These are phyloP conservation scores for Gastrophysa polygoni DNA, from an alignment of 2,888 invertebrate species.

Conservation along the genomic window DNA sequence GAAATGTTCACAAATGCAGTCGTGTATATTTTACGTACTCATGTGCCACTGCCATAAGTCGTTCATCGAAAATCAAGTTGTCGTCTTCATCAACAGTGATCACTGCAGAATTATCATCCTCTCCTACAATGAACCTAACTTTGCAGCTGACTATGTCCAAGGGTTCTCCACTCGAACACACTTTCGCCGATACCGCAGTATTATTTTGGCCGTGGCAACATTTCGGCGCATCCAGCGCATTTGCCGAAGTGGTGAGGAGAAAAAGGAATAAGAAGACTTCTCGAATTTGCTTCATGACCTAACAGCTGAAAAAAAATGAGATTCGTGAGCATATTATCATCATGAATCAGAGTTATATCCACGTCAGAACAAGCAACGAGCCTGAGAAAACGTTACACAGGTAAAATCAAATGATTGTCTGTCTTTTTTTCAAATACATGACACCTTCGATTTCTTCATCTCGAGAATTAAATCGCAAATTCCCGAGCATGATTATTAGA, in stretches of 20 bases:
- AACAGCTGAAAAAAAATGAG: background rate
- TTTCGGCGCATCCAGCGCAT: background rate
- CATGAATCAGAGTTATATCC: no score
- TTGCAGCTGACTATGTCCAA: background rate
- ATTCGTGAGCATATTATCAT: no score
- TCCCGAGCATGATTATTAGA: no score
- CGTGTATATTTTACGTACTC: background rate
- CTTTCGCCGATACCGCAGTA: background rate
- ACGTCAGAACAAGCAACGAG: no score
- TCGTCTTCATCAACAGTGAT: background rate
- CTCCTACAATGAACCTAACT: background rate
- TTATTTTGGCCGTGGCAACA: slow-evolving; percentile 7
- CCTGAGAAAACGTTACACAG: no score
- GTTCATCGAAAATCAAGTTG: slow-evolving; percentile 1
- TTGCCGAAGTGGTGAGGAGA: no score
- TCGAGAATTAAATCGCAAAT: no score
- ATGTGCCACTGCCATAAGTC: background rate
- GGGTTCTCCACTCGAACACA: background rate
- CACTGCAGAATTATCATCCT: background rate
- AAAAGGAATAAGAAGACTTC: background rate
- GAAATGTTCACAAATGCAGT: no score
- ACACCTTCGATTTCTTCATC: no score
- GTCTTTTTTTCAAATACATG: no score
- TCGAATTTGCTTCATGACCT: background rate
- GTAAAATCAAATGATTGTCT: no score